phyloP scores from a whole-genome alignment of 2,797 vertebrate genomes.

The Gallinago solitaria region DNA sequence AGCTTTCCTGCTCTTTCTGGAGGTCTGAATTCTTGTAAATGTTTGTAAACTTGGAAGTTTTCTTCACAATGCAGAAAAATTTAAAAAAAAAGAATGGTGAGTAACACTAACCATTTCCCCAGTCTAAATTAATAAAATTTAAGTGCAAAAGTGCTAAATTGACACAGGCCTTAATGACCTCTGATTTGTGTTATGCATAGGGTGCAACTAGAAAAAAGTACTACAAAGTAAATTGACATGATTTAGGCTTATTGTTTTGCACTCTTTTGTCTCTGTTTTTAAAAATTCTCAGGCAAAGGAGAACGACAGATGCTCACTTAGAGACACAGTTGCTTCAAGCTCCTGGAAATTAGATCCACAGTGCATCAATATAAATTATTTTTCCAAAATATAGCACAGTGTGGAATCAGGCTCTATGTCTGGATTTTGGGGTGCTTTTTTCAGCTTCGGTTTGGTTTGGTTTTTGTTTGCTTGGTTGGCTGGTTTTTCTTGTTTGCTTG shows the following conservation, averaged over 20 bases:
- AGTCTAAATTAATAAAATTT: background rate
- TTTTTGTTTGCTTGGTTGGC: no score
- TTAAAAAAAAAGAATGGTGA: background rate
- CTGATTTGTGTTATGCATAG: background rate
- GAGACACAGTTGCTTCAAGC: background rate
- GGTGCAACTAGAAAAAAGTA: background rate
- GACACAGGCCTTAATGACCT: background rate
- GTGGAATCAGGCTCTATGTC: background rate
- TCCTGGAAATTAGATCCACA: background rate
- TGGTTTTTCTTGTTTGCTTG: no score
- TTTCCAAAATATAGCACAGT: background rate
- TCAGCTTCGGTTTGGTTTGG: no score
- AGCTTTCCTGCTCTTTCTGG: background rate
- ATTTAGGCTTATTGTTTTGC: background rate
- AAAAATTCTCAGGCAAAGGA: background rate
- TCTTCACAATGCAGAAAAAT: background rate
- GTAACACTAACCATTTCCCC: background rate
- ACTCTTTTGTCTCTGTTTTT: background rate
- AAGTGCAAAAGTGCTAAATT: background rate
- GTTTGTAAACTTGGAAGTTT: background rate
- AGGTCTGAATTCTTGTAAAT: background rate
- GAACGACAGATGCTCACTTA: background rate
- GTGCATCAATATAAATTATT: background rate
- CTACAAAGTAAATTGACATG: background rate
- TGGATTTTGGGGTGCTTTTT: accelerated